phyloP scores from a whole-genome alignment of 2,888 invertebrate genomes.

The Acleris laterana region DNA sequence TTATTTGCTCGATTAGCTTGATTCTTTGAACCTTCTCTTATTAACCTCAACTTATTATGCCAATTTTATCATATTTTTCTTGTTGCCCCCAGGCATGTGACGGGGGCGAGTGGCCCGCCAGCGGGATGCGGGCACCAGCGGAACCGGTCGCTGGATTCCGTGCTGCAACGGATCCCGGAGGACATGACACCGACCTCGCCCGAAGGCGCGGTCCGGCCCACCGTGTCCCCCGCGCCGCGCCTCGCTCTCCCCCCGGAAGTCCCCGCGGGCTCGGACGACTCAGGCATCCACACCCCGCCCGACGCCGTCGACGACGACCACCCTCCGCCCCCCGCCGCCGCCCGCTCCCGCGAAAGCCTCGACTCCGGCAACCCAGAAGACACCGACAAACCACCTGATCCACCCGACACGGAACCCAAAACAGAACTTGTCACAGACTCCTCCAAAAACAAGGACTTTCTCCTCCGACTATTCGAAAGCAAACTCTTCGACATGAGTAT shows the following conservation, averaged over 20 bases:
- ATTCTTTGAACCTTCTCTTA: too few species aligned
- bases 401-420: conserved; percentile 65
- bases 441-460: conserved; percentile 86
- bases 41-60: too few species aligned
- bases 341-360: conserved; percentile 89
- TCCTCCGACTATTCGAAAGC: conserved; percentile 97
- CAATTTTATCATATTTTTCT: conserved; percentile 36
- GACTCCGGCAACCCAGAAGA: conserved; percentile 88
- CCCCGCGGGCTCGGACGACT: conserved; percentile 90
- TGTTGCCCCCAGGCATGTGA: conserved; percentile 78
- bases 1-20: too few species aligned
- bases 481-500: conserved; percentile 98
- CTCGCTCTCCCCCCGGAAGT: conserved; percentile 79
- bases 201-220: conserved; percentile 43
- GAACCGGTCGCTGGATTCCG: conserved; percentile 95
- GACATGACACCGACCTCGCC: conserved; percentile 86
- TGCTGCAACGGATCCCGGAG: conserved; percentile 94
- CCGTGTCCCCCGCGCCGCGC: conserved; percentile 73
- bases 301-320: conserved; percentile 80
- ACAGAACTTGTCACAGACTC: conserved; percentile 66
- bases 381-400: conserved; percentile 79
- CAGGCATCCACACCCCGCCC: conserved; percentile 86
- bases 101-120: conserved; percentile 74
- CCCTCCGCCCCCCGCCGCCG: conserved; percentile 75
- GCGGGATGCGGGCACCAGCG: conserved; percentile 90